Evolutionary conservation across 2,888 invertebrate genomes (phyloP).

Genomic region (Rhyacophila evoluta): DNA sequence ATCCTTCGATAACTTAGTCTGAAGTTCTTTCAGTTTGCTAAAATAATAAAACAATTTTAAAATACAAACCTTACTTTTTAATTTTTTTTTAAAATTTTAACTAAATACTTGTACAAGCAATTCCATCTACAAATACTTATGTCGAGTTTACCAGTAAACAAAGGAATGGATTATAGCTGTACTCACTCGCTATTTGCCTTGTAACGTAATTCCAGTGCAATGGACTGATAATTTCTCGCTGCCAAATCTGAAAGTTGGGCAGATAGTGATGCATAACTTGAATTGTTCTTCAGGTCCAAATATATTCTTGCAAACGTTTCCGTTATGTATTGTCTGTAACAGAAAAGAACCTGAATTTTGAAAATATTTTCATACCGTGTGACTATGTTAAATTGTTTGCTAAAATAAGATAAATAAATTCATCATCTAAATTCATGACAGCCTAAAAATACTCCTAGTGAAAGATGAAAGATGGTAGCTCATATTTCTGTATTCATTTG

Average conservation of each 20-base stretch:
- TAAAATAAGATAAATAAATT: not conserved
- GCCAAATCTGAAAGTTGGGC: slow-evolving; percentile 44
- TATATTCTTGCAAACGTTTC: slow-evolving; percentile 36
- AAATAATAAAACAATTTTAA: too few relatives aligned
- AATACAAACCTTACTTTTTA: too few relatives aligned
- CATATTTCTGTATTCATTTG: too few relatives aligned
- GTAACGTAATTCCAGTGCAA: slow-evolving; percentile 43
- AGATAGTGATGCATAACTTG: slow-evolving; percentile 39
- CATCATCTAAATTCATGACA: not conserved
- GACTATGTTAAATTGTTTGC: not conserved
- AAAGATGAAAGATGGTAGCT: too few relatives aligned
- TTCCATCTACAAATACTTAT: too few relatives aligned
- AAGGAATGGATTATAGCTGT: too few relatives aligned
- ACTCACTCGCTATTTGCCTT: too few relatives aligned
- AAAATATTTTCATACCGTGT: not conserved
- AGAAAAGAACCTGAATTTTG: not conserved
- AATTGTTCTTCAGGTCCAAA: slow-evolving; percentile 47
- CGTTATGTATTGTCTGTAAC: slow-evolving; percentile 40
- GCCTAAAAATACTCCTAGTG: too few relatives aligned
- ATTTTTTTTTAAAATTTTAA: too few relatives aligned
- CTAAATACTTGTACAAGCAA: too few relatives aligned
- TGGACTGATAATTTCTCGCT: slow-evolving; percentile 40
- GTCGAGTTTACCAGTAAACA: too few relatives aligned
- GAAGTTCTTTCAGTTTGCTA: slow-evolving; percentile 46
- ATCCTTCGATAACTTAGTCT: slow-evolving; percentile 36